A percentile compares a stretch with the other conserved stretches of the same genome.
Evolutionary conservation across 1,140 invertebrate genomes (phyloP).

Genomic region (Olivierus martensii): DNA sequence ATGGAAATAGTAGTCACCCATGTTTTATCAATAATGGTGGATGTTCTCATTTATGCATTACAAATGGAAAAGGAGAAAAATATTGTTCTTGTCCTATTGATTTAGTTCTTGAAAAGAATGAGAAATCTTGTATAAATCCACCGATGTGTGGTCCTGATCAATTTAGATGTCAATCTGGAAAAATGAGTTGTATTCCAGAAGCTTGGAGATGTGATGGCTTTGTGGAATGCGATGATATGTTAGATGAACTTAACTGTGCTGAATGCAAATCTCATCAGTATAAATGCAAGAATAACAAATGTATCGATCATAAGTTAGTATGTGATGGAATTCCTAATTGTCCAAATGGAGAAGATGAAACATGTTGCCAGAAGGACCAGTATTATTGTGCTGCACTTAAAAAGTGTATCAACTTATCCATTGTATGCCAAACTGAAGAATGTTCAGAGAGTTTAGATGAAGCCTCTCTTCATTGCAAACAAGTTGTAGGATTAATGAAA

Average conservation of each 20-base stretch:
- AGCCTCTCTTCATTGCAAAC: neutral
- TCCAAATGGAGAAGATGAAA: conserved; percentile 18
- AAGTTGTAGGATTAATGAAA: too few species aligned
- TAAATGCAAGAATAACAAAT: conserved; percentile 50
- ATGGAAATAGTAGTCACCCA: conserved; percentile 43
- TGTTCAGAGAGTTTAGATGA: conserved; percentile 27
- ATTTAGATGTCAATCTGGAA: conserved; percentile 50
- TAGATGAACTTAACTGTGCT: conserved; percentile 26
- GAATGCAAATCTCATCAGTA: conserved; percentile 13
- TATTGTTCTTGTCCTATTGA: conserved; percentile 63
- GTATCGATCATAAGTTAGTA: conserved; percentile 45
- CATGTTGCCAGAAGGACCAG: conserved; percentile 14
- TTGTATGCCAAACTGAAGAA: conserved; percentile 18
- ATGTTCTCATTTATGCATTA: conserved; percentile 63
- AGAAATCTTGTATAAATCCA: conserved; percentile 48
- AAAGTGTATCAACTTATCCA: conserved; percentile 34
- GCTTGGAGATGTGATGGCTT: conserved; percentile 26
- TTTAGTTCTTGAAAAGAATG: conserved; percentile 50
- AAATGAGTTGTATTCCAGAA: conserved; percentile 18
- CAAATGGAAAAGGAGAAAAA: conserved; percentile 11
- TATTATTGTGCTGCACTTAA: conserved; percentile 12
- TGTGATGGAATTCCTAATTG: conserved; percentile 20
- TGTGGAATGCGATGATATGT: conserved; percentile 27
- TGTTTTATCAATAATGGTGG: conserved; percentile 64
- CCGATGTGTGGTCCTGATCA: conserved; percentile 59